Evolutionary conservation across 1,140 invertebrate genomes (phyloP).

Genomic region (Bemisia tabaci): DNA sequence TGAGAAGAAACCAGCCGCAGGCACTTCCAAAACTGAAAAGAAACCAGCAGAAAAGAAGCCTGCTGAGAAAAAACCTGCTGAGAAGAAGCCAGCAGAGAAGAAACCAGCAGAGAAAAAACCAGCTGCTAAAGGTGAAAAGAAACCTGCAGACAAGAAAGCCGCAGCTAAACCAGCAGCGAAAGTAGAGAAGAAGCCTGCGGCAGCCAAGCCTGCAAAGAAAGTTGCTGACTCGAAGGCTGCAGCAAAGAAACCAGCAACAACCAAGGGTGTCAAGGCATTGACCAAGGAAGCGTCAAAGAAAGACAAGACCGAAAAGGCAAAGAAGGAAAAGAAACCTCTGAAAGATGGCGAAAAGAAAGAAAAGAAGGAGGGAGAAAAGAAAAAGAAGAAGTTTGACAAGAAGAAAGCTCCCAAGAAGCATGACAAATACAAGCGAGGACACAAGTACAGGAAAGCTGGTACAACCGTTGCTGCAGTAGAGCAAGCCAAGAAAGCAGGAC

Average conservation of each 20-base stretch:
- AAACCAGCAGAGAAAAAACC: constrained; percentile 14
- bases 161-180: constrained; percentile 35
- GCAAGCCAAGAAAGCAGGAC: constrained; percentile 56
- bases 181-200: constrained; percentile 17
- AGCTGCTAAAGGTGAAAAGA: constrained; percentile 27
- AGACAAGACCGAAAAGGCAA: constrained; percentile 31
- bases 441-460: constrained; percentile 21
- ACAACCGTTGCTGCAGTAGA: constrained; percentile 28
- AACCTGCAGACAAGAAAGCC: constrained; percentile 16
- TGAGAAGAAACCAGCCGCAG: constrained; percentile 11
- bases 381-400: constrained; percentile 14
- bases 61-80: constrained; percentile 27
- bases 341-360: constrained; percentile 34
- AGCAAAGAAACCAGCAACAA: constrained; percentile 29
- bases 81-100: constrained; percentile 13
- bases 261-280: constrained; percentile 22
- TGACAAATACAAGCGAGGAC: constrained; percentile 26
- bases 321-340: constrained; percentile 34
- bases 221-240: constrained; percentile 22
- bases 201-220: constrained; percentile 31
- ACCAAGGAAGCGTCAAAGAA: constrained; percentile 27
- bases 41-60: constrained; percentile 23
- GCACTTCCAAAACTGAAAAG: constrained; percentile 27
- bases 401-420: constrained; percentile 21
- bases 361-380: constrained; percentile 29